Evolutionary conservation across 2,888 invertebrate genomes (phyloP), one percentile per base, ranked within the genome.

Genomic region (Macroteleia sp.): DNA sequence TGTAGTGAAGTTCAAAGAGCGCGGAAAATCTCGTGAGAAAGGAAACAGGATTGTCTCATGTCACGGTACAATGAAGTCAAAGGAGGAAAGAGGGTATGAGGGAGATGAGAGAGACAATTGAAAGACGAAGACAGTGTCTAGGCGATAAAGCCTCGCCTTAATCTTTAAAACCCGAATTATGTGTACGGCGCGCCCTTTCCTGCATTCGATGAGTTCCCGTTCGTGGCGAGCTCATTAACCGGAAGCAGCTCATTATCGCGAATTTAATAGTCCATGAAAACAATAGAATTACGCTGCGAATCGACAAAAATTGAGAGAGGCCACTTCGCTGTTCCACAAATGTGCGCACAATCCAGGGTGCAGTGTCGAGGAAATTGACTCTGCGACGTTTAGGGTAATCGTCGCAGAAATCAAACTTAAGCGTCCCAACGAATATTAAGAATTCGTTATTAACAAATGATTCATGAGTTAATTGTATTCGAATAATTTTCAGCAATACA

Each of bases 241-340:
- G 91, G 91, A 91, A 91, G 90, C 81, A 54, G 41, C 73, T 85
- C 86, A 91, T 91, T 91, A 90, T 87, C 86, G 85, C 87, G 82
- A 88, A 90, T 89, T 91, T 91, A 91, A 91, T 91, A 91, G 91
- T 88, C 91, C 91, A 90, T 91, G 90, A 91, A 91, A 88, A 91
- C 91, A 91, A 91, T 91, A 89, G 91, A 91, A 91, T 91, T 91
- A 90, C 89, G 83, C 83, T 83, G 86, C 86, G 86, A 86, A 89
- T 90, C 88, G 86, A 88, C 88, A 88, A 87, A 90, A 88, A 89
- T 87, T 82, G 75, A 81, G 76, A 79, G 79, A 75, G 76, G 36
- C 62, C 76, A 66, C 56, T 61, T 61, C 57, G 32, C 71, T 61
- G 75, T 78, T 78, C 69, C 69, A 62, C 70, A 74, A 74, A 77